Base-by-base conservation (phyloP, 2,888 invertebrate genomes). In the Leptura quadrifasciata region DNA sequence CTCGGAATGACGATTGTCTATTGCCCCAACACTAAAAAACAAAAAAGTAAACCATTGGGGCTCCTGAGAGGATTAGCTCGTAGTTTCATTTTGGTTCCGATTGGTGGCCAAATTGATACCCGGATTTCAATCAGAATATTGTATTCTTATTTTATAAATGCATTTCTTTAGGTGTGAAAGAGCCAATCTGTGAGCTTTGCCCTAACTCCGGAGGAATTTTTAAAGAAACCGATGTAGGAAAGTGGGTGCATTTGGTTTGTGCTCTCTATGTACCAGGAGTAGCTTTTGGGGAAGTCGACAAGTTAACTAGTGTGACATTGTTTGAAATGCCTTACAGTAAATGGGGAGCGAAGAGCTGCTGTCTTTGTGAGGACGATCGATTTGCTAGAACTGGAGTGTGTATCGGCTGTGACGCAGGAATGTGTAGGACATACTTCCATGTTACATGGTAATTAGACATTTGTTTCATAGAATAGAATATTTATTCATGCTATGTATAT, bases 261-360 rank as follows among this genome's bases (percentile, higher is more conserved):
- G 98, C 99, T 0, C 92, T 99, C 6, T 99, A 99, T 90, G 97
- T 98, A 9, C 98, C 98, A 17, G 98, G 98, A 15, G 97, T 99
- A 35, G 97, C 98, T 18, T 98, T 99, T 90, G 97, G 97, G 64
- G 98, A 99, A 91, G 96, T 95, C 76, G 97, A 97, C 87, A 94
- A 95, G 82, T 91, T 98, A 27, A 95, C 96, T 0, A 97, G 96
- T 61, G 96, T 98, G 18, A 98, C 98, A 0, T 90, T 99, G 76
- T 98, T 98, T 89, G 98, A 98, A 90, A 97, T 99, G 96, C 96
- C 96, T n/a, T 98, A 98, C 88, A 95, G 94, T 71, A 95, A 96
- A 84, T 99, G 98, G 97, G 99, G 99, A 52, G 95, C 96, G 9
- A 96, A 97, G 86, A 93, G 94, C 10, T 99, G 99, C 87, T 94